A percentile compares a stretch with the other conserved stretches of the same genome.
Evolutionary conservation across 2,113 vertebrate species (phyloP).

Genomic region (Crotalus tigris): DNA sequence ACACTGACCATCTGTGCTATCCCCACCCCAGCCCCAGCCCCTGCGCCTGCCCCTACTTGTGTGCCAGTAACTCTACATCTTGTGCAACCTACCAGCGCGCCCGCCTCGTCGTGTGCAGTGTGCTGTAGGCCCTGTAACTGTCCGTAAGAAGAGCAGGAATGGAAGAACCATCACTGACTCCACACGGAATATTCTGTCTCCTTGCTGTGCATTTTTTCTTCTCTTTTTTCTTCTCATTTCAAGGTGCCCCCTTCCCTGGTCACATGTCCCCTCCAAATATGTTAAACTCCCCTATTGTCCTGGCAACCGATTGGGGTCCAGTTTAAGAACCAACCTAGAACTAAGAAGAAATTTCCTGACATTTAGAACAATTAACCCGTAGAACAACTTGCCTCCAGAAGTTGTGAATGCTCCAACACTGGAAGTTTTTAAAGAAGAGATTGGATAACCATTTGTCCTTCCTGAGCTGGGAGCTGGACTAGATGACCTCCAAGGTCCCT

Average conservation of each 20-base stretch:
- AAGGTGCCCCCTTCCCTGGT: neutral
- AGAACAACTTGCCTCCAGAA: too few species aligned
- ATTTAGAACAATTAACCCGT: too few species aligned
- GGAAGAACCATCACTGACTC: neutral
- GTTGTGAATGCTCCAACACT: too few species aligned
- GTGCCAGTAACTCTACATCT: neutral
- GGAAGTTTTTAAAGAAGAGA: too few species aligned
- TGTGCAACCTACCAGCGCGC: neutral
- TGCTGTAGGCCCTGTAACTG: neutral
- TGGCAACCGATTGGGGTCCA: neutral
- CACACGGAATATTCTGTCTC: neutral
- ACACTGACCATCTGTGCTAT: neutral
- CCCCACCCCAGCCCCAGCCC: fast-evolving
- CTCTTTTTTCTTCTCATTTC: neutral
- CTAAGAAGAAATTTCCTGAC: too few species aligned
- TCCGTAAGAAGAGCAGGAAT: neutral
- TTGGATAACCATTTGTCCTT: too few species aligned
- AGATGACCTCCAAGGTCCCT: too few species aligned
- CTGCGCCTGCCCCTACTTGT: neutral
- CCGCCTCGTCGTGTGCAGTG: fast-evolving
- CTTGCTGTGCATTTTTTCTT: neutral
- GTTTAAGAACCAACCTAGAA: too few species aligned
- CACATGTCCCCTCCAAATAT: neutral
- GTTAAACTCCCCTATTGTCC: neutral
- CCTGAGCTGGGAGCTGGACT: too few species aligned